Evolutionary conservation across 2,797 vertebrate genomes (phyloP).

Genomic region (Epinephelus coioides): DNA sequence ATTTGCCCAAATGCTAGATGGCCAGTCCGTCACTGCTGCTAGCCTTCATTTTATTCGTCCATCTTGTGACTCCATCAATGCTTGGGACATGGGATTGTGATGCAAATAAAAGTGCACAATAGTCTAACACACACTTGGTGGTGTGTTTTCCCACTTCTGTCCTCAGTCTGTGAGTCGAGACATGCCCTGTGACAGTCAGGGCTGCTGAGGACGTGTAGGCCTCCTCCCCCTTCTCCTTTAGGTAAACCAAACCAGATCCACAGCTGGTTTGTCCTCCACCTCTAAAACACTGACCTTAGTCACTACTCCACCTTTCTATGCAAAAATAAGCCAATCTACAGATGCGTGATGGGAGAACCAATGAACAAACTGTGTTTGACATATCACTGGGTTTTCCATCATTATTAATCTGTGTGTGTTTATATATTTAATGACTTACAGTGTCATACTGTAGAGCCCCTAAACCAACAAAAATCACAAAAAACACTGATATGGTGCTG

Average conservation of each 20-base stretch:
- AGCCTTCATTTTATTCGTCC: constrained; percentile 21
- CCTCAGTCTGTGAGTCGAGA: constrained; percentile 89
- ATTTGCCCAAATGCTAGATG: no score
- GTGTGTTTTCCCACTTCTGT: constrained; percentile 80
- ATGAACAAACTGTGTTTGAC: neutral
- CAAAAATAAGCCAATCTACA: constrained; percentile 30
- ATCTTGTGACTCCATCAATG: constrained; percentile 41
- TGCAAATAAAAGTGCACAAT: constrained; percentile 36
- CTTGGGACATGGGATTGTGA: constrained; percentile 54
- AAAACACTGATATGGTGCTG: neutral
- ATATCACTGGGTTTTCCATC: constrained; percentile 1
- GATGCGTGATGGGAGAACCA: constrained; percentile 9
- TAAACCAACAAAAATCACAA: neutral
- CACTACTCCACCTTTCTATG: constrained; percentile 31
- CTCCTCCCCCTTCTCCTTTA: constrained; percentile 77
- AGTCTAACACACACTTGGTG: constrained; percentile 81
- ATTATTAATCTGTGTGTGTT: neutral
- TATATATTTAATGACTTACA: neutral
- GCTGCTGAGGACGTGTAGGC: constrained; percentile 81
- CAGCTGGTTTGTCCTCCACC: constrained; percentile 42
- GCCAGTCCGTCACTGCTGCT: neutral
- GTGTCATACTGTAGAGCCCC: neutral
- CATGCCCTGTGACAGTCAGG: constrained; percentile 89
- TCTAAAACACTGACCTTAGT: constrained; percentile 42
- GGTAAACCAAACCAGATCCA: constrained; percentile 79